Conservation (phyloP, 2,888 invertebrate genomes). For the Strigamia maritima region DNA sequence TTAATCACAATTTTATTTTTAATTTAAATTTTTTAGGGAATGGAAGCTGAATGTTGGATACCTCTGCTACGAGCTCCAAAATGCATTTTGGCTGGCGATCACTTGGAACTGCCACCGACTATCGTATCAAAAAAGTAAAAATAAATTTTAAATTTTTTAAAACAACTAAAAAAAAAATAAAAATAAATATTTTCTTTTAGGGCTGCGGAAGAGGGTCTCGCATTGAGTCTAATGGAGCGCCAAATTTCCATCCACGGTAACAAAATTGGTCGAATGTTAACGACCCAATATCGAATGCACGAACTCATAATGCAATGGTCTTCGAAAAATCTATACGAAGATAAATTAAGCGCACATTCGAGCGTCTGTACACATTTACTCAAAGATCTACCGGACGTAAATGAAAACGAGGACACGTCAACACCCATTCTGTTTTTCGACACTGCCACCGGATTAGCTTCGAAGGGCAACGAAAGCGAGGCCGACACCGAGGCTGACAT, state of each 20-base stretch:
- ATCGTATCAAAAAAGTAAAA: conserved; percentile 54
- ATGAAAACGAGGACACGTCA: conserved; percentile 51
- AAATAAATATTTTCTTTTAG: conserved; percentile 45
- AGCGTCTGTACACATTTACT: conserved; percentile 56
- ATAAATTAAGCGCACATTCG: conserved; percentile 60
- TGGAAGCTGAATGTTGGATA: conserved; percentile 61
- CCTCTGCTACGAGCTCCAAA: conserved; percentile 55
- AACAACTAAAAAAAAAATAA: not conserved
- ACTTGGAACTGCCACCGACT: conserved; percentile 57
- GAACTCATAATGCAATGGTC: conserved; percentile 73
- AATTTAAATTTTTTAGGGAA: conserved; percentile 49
- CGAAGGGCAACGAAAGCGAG: conserved; percentile 57
- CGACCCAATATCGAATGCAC: conserved; percentile 93
- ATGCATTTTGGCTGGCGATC: conserved; percentile 57
- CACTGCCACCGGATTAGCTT: conserved; percentile 55
- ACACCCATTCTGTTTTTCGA: conserved; percentile 56
- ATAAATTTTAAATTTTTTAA: conserved; percentile 42
- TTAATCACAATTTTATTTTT: too few species aligned
- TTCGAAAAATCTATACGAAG: conserved; percentile 76
- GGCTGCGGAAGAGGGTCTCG: conserved; percentile 55
- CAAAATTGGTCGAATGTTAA: conserved; percentile 63
- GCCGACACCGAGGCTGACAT: conserved; percentile 58
- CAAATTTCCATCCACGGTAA: conserved; percentile 54
- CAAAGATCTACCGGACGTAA: conserved; percentile 53
- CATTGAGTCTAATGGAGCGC: conserved; percentile 57